These are phyloP conservation scores for Drosophila neocordata DNA, from an alignment of 1,140 invertebrate genomes.

Conservation along the genomic window DNA sequence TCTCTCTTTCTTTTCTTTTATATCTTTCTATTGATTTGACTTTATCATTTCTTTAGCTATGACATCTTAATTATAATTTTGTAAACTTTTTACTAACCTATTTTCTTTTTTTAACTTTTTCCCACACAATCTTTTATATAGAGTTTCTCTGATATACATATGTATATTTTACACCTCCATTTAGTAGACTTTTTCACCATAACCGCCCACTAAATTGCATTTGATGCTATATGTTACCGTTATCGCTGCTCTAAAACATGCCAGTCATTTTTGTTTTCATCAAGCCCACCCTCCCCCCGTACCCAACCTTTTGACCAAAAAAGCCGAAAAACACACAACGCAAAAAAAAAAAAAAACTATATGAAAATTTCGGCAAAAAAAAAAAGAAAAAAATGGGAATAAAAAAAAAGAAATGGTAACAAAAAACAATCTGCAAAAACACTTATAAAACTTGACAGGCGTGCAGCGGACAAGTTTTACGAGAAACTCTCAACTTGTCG, in stretches of 20 bases:
- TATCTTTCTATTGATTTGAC: no score
- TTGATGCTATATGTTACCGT: constrained; percentile 44
- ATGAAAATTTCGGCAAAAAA: constrained; percentile 35
- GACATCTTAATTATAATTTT: neutral
- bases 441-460: constrained; percentile 79
- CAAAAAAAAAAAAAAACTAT: constrained; percentile 20
- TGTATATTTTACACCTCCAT: constrained; percentile 6
- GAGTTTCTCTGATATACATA: no score
- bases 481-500: constrained; percentile 45
- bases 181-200: neutral
- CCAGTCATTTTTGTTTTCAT: constrained; percentile 34
- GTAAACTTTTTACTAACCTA: neutral
- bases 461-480: constrained; percentile 75
- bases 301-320: neutral
- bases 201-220: constrained; percentile 63
- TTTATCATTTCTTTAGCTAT: neutral
- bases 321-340: constrained; percentile 5
- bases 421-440: constrained; percentile 73
- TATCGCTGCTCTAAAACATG: constrained; percentile 58
- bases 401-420: constrained; percentile 37
- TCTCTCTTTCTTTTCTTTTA: no score
- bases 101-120: neutral
- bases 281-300: neutral
- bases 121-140: no score
- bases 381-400: constrained; percentile 39